Conservation (phyloP, 2,797 vertebrate genomes). For the Enteromius viviparus region DNA sequence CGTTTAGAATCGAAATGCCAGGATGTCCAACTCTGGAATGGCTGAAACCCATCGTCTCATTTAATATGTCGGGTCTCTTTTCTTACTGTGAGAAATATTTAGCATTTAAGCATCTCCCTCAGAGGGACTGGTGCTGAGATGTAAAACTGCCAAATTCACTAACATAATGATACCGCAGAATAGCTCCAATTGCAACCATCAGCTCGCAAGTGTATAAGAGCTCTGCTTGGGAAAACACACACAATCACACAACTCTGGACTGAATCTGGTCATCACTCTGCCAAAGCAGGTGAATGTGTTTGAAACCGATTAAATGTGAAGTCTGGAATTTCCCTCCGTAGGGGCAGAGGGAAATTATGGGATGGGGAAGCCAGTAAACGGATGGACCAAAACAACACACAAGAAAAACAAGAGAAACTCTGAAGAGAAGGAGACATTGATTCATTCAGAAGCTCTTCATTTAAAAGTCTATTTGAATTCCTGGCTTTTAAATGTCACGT, state of each 20-base stretch:
- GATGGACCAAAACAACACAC: constrained; percentile 35
- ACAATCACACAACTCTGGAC: constrained; percentile 27
- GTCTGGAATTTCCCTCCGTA: constrained; percentile 53
- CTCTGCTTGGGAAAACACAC: constrained; percentile 26
- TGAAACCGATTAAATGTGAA: constrained; percentile 40
- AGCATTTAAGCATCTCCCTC: constrained; percentile 33
- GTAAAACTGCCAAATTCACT: constrained; percentile 29
- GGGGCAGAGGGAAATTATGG: constrained; percentile 40
- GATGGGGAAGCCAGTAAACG: constrained; percentile 31
- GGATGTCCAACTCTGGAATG: constrained; percentile 12
- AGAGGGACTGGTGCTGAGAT: constrained; percentile 8
- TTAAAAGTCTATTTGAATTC: background rate
- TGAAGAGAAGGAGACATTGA: constrained; percentile 10
- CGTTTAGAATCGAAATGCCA: constrained; percentile 7
- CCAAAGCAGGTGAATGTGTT: constrained; percentile 45
- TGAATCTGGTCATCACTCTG: constrained; percentile 6
- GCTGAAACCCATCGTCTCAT: constrained; percentile 27
- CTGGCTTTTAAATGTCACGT: background rate
- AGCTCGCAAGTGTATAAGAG: constrained; percentile 9
- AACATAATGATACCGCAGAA: constrained; percentile 20
- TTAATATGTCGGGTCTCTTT: constrained; percentile 27
- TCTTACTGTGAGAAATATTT: constrained; percentile 19
- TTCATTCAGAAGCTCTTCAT: background rate
- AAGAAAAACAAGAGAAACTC: background rate
- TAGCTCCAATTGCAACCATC: constrained; percentile 23